phyloP scores from a whole-genome alignment of 2,113 vertebrate genomes.

The Oncorhynchus masou region DNA sequence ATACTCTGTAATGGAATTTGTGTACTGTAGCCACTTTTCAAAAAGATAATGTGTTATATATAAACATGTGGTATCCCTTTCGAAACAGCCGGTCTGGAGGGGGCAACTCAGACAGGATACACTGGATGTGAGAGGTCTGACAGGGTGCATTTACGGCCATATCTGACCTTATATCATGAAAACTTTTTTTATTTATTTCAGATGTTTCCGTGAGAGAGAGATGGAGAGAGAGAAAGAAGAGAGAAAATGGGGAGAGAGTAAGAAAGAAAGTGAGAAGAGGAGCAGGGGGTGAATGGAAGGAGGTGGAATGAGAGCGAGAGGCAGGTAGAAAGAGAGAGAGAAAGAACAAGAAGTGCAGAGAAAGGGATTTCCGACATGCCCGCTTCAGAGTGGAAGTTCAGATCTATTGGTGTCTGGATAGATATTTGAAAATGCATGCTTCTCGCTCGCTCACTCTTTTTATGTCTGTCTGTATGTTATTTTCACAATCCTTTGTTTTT shows the following conservation, averaged over 20 bases:
- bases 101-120: slow-evolving; percentile 28
- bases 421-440: neutral
- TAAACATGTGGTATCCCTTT: slow-evolving; percentile 71
- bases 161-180: slow-evolving; percentile 55
- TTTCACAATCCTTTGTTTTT: neutral
- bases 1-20: slow-evolving; percentile 46
- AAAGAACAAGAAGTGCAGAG: neutral
- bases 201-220: slow-evolving; percentile 49
- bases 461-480: slow-evolving; percentile 29
- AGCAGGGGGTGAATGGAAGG: too few species aligned
- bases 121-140: slow-evolving; percentile 53
- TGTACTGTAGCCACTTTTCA: slow-evolving; percentile 72
- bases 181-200: slow-evolving; percentile 66
- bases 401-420: too few species aligned
- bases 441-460: slow-evolving; percentile 1
- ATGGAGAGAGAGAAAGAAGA: neutral
- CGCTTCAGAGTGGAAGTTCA: too few species aligned
- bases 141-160: slow-evolving; percentile 62
- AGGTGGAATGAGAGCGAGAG: too few species aligned
- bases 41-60: slow-evolving; percentile 57
- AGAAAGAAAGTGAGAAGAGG: too few species aligned
- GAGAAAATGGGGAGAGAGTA: too few species aligned
- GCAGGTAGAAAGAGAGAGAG: too few species aligned
- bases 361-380: slow-evolving; percentile 50
- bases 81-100: slow-evolving; percentile 34